These are phyloP conservation scores for Papilio dardanus DNA, from an alignment of 1,140 invertebrate genomes.

Conservation along the genomic window DNA sequence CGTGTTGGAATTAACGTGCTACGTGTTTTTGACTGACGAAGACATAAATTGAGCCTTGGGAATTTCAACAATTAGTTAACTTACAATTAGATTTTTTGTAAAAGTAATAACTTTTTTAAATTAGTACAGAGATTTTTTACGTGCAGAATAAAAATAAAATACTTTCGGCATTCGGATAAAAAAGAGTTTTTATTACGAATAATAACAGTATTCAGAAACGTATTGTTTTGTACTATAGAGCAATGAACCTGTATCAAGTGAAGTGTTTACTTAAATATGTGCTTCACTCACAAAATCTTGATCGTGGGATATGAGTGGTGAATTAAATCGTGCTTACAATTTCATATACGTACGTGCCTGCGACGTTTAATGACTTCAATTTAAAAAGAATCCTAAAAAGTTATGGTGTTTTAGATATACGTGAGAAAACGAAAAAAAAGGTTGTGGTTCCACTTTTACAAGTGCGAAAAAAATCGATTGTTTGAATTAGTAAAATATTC, in stretches of 20 bases:
- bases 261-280: neutral
- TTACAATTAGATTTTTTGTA: neutral
- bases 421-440: neutral
- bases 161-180: neutral
- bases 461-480: neutral
- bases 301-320: neutral
- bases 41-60: neutral
- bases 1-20: neutral
- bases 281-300: slow-evolving; percentile 8
- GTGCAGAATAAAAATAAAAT: neutral
- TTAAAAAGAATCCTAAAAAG: neutral
- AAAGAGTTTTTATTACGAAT: neutral
- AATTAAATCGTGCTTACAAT: neutral
- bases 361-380: neutral
- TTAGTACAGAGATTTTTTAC: neutral
- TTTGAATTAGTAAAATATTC: no score
- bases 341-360: neutral
- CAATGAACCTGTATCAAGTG: neutral
- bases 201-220: neutral
- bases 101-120: neutral
- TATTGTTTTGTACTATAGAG: slow-evolving; percentile 1
- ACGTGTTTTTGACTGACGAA: neutral
- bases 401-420: neutral
- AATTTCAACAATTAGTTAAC: neutral
- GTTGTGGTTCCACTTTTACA: neutral